A percentile compares a stretch with the other conserved stretches of the same genome.
Evolutionary conservation across 2,113 vertebrate species (phyloP).

Genomic region (Perca fluviatilis): DNA sequence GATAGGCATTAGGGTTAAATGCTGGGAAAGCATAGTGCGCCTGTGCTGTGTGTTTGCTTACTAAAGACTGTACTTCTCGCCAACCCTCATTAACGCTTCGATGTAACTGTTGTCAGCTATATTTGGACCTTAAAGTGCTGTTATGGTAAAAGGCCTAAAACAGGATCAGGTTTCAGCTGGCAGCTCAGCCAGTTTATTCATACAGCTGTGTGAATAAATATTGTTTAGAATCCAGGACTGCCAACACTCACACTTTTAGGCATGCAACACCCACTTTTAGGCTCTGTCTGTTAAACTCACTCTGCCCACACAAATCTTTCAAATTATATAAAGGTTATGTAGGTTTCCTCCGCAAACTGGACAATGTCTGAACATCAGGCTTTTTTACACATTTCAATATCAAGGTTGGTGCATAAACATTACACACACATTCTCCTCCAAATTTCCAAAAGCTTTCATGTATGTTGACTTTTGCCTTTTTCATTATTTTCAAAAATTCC

Average conservation of each 20-base stretch:
- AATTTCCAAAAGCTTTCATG: neutral
- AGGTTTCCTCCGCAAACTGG: neutral
- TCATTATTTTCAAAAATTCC: neutral
- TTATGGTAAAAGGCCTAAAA: neutral
- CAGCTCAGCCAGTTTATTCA: no score
- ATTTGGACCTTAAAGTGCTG: neutral
- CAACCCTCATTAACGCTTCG: neutral
- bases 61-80: neutral
- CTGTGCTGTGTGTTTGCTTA: neutral
- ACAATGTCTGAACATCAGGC: neutral
- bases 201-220: slow-evolving; percentile 13
- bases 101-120: neutral
- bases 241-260: neutral
- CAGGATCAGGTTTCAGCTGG: slow-evolving; percentile 1
- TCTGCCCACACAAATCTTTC: neutral
- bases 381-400: neutral
- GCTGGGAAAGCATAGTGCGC: no score
- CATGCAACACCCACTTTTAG: neutral
- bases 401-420: neutral
- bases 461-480: neutral
- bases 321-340: neutral
- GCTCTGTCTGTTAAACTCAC: neutral
- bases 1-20: neutral
- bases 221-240: neutral
- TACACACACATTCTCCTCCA: neutral